Evolutionary conservation across 2,113 vertebrate genomes (phyloP), one percentile per base, ranked within the genome.

Genomic region (Epinephelus fuscoguttatus): DNA sequence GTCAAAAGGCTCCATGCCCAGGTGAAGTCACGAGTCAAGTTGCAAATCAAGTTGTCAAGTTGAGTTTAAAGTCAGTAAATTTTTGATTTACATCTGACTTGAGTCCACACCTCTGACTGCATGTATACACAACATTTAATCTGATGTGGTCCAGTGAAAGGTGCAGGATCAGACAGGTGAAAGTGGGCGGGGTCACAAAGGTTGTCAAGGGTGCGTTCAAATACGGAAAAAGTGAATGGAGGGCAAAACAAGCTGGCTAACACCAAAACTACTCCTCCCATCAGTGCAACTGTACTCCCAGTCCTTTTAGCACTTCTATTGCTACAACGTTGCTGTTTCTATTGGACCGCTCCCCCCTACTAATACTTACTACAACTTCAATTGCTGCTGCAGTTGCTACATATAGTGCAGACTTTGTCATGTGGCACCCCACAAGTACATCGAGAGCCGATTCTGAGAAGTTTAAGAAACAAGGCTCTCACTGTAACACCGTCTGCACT

Each of bases 391-490:
- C 33, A 6, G 5, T 37, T 76, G 63, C 53, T 33, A 2, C 27
- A 57, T 49, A 76, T 73, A 82, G 69, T 13, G 68, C 73, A 33
- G 57, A 78, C 80, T 57, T 69, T 85, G 74, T 81, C 75, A 64
- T 70, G 68, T 70, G 76, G 23, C 15, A n/a, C 30, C 60, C 64
- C 63, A 70, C 30, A 77, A 73, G 76, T 78, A 63, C 79, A 74
- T 53, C 1, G 21, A 76, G 68, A 84, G 71, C 42, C 68, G 59
- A 27, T 78, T 70, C 68, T 80, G 64, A 86, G 82, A 57, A 77
- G 70, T 83, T 80, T 56, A 86, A 33, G 57, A 37, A 84, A 90
- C 88, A 83, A 89, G 68, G 78, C 67, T 59, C 59, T 67, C 71
- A 81, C 62, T 87, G 80, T 79, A 77, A 81, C n/a, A 11, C 27